phyloP scores from a whole-genome alignment of 92 coral and sea anemone genomes.

The Virgularia gustaviana region DNA sequence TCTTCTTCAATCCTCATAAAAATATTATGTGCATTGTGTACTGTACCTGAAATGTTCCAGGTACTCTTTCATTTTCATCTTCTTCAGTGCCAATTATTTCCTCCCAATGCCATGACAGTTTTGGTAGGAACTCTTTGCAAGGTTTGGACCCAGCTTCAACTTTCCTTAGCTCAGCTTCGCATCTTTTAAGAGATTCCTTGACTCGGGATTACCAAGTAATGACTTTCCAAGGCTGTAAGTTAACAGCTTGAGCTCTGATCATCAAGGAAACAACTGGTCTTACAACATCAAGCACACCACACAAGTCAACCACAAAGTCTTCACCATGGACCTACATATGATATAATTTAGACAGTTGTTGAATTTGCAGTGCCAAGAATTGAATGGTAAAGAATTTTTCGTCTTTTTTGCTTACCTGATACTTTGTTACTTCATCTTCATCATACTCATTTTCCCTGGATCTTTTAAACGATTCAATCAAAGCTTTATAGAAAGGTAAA shows the following conservation, averaged over 20 bases:
- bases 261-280: constrained; percentile 24
- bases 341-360: background rate
- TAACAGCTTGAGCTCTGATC: constrained; percentile 10
- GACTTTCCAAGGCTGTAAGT: constrained; percentile 23
- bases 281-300: constrained; percentile 22
- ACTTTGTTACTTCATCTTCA: constrained; percentile 26
- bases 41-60: constrained; percentile 20
- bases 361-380: no score
- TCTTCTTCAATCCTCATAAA: no score
- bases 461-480: background rate
- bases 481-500: constrained; percentile 21
- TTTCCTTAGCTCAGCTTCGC: constrained; percentile 12
- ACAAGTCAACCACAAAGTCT: constrained; percentile 29
- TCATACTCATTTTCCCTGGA: constrained; percentile 20
- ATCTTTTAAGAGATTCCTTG: background rate
- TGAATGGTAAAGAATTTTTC: background rate
- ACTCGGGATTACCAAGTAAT: constrained; percentile 13
- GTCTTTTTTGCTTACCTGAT: constrained; percentile 9
- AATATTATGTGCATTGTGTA: no score
- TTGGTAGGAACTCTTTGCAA: constrained; percentile 1
- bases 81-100: background rate
- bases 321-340: constrained; percentile 24
- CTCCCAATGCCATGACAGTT: constrained; percentile 26
- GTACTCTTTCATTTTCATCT: constrained; percentile 6
- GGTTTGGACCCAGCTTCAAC: background rate